phyloP scores from a whole-genome alignment of 2,888 invertebrate genomes.

The Ormyrus rosae region DNA sequence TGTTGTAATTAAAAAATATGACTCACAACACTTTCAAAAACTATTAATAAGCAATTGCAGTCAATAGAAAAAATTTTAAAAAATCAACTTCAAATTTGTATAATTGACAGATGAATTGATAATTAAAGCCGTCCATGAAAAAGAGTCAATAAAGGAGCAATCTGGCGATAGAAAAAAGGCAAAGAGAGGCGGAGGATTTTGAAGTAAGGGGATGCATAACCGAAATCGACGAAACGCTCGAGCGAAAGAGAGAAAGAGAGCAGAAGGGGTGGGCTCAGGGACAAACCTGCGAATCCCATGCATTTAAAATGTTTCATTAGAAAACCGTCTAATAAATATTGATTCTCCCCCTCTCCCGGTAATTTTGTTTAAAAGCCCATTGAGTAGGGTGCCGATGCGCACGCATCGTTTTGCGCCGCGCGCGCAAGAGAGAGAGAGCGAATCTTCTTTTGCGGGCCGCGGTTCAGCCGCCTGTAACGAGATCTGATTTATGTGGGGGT shows the following conservation, averaged over 20 bases:
- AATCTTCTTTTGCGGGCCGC: conserved; percentile 43
- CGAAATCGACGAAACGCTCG: background rate
- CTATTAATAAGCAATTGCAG: background rate
- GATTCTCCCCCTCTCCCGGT: conserved; percentile 61
- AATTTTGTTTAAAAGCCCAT: conserved; percentile 67
- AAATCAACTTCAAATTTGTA: background rate
- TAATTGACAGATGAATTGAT: background rate
- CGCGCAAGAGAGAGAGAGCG: background rate
- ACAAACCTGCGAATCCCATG: conserved; percentile 68
- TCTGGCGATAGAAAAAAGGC: conserved; percentile 2
- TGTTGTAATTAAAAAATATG: background rate
- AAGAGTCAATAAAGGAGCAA: background rate
- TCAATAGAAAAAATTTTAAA: background rate
- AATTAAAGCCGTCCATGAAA: conserved; percentile 1
- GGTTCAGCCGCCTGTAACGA: conserved; percentile 66
- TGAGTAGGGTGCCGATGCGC: conserved; percentile 48
- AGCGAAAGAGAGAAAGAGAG: background rate
- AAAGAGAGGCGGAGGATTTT: conserved; percentile 15
- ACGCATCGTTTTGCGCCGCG: conserved; percentile 33
- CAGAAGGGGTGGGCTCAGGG: conserved; percentile 23
- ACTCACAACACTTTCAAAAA: background rate
- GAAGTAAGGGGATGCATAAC: conserved; percentile 16
- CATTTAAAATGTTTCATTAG: conserved; percentile 75
- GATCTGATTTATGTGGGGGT: conserved; percentile 73
- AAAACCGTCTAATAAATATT: conserved; percentile 73